Percentiles rank a stretch among this genome's conserved stretches.
phyloP scores from a whole-genome alignment of 2,113 vertebrate genomes.

The Alexandromys fortis region DNA sequence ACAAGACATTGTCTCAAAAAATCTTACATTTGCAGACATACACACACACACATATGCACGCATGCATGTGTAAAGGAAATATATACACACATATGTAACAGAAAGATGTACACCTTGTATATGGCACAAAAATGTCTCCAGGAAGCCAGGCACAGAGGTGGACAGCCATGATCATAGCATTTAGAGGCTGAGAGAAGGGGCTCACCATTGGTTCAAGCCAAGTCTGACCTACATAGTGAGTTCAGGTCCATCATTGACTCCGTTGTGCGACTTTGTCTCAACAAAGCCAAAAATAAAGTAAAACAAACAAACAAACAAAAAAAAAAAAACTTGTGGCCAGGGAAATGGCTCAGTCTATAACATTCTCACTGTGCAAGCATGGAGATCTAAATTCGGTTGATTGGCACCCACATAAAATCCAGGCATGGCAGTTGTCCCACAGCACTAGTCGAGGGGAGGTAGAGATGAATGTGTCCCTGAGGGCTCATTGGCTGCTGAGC shows the following conservation, averaged over 20 bases:
- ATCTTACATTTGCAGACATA: background rate
- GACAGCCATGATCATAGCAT: background rate
- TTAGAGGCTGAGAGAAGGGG: background rate
- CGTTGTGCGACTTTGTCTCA: background rate
- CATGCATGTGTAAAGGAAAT: no score
- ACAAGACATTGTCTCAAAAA: background rate
- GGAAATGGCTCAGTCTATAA: background rate
- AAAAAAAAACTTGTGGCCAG: background rate
- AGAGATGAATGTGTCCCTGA: background rate
- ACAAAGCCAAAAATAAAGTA: background rate
- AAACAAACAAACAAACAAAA: no score
- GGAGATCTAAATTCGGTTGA: background rate
- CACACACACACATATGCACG: background rate
- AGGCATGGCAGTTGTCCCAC: background rate
- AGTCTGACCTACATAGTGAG: background rate
- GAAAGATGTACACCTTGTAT: background rate
- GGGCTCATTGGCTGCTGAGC: background rate
- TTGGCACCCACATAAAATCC: background rate
- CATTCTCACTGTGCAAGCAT: background rate
- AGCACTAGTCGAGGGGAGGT: no score
- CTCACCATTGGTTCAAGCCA: background rate
- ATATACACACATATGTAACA: background rate
- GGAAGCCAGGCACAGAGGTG: background rate
- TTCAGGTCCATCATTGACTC: background rate
- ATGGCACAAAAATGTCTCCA: background rate